Evolutionary conservation across 2,113 vertebrate genomes (phyloP).

Genomic region (Loxodonta africana): DNA sequence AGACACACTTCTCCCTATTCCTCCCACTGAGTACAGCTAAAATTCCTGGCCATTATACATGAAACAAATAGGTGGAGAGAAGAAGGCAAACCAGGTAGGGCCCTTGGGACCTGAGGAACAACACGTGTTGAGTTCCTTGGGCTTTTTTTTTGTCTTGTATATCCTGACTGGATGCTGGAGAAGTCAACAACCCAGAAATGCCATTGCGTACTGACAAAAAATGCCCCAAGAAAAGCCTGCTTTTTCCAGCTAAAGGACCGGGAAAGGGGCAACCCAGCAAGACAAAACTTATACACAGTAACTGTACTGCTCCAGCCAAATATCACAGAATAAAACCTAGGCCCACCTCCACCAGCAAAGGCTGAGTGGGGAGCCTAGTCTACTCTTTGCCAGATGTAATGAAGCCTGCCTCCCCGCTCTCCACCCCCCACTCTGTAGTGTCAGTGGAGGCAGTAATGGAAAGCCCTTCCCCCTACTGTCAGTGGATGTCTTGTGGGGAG

Average conservation of each 20-base stretch:
- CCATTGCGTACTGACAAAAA: neutral
- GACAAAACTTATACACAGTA: neutral
- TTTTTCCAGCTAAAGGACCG: neutral
- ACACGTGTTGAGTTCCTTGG: neutral
- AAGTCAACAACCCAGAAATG: neutral
- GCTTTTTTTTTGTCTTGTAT: neutral
- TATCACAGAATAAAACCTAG: neutral
- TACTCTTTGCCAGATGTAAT: neutral
- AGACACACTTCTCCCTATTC: neutral
- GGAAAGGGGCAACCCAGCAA: neutral
- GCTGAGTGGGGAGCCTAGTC: neutral
- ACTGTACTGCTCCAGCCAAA: neutral
- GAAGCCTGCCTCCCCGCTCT: neutral
- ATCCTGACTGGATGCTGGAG: neutral
- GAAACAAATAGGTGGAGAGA: neutral
- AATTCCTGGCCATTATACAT: neutral
- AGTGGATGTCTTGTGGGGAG: neutral
- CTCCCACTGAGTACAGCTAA: neutral
- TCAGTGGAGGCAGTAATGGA: neutral
- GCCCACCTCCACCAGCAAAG: neutral
- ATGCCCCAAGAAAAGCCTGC: neutral
- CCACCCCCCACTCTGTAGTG: neutral
- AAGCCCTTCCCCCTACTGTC: too few species aligned
- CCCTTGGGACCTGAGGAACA: neutral
- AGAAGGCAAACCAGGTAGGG: neutral